Evolutionary conservation across 30 jellyfish, hydroid and myxozoan genomes (phyloP).

Genomic region (Nemopilema nomurai): DNA sequence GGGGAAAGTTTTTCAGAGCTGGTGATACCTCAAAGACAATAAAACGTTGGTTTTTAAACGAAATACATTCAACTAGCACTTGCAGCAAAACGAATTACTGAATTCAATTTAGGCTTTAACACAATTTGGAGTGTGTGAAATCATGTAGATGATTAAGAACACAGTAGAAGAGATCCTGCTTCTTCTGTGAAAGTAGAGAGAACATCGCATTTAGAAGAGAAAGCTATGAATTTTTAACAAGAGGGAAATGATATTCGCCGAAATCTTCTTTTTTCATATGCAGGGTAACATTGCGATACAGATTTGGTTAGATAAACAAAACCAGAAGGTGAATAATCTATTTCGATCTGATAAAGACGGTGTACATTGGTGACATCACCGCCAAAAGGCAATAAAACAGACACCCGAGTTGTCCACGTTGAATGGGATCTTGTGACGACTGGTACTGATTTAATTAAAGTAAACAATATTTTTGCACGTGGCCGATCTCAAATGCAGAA

Average conservation of each 20-base stretch:
- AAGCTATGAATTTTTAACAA: not conserved
- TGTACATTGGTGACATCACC: not conserved
- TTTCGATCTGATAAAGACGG: not conserved
- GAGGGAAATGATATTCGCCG: not conserved
- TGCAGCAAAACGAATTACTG: too few species aligned
- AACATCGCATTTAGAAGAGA: not conserved
- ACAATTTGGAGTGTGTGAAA: too few species aligned
- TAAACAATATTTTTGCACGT: constrained; percentile 5
- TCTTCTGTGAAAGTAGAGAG: not conserved
- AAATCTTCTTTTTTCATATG: not conserved
- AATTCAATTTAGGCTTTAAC: too few species aligned
- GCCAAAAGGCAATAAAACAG: not conserved
- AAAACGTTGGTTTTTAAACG: too few species aligned
- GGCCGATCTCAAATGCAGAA: not conserved
- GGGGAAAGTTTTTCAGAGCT: too few species aligned
- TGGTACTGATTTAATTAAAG: not conserved
- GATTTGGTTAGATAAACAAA: not conserved
- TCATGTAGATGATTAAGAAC: too few species aligned
- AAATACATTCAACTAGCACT: too few species aligned
- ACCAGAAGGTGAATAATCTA: not conserved
- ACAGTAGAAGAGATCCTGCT: too few species aligned
- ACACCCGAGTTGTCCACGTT: not conserved
- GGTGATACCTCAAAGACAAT: too few species aligned
- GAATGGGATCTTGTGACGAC: not conserved
- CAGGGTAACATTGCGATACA: not conserved